Conservation (phyloP, 2,797 vertebrate genomes). For the Gobio occitaniae region DNA sequence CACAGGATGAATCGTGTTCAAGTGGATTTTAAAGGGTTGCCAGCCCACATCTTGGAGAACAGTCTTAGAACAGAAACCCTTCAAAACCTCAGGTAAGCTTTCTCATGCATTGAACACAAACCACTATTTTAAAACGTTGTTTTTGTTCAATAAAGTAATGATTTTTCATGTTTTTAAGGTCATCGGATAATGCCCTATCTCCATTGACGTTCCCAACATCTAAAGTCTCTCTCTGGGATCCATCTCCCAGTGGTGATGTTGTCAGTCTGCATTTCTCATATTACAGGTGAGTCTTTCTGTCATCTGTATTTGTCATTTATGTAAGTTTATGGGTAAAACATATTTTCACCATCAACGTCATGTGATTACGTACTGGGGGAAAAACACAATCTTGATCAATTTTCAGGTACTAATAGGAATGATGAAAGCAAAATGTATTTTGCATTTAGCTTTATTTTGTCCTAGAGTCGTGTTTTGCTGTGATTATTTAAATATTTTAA, state of each 20-base stretch:
- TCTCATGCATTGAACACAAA: not conserved
- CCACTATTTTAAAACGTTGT: not conserved
- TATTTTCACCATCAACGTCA: not conserved
- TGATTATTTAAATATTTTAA: not conserved
- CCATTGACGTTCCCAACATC: conserved; percentile 89
- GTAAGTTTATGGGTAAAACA: not conserved
- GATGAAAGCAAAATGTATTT: not conserved
- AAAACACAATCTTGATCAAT: not conserved
- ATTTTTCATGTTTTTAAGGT: not conserved
- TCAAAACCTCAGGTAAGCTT: conserved; percentile 43
- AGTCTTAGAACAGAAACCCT: conserved; percentile 64
- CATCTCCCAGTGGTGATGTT: conserved; percentile 80
- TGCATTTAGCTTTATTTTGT: not conserved
- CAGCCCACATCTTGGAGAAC: conserved; percentile 63
- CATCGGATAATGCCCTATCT: conserved; percentile 59
- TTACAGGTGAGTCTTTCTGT: conserved; percentile 80
- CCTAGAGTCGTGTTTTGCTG: not conserved
- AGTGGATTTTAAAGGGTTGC: conserved; percentile 72
- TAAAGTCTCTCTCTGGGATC: conserved; percentile 88
- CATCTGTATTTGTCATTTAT: not conserved
- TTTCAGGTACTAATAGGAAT: not conserved
- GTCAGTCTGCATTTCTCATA: conserved; percentile 80
- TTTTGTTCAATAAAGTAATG: not conserved
- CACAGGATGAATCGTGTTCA: conserved; percentile 61
- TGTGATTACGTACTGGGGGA: not conserved